Evolutionary conservation across 2,888 invertebrate species (phyloP), one percentile per base, ranked within the genome.

Genomic region (Tinea trinotella): DNA sequence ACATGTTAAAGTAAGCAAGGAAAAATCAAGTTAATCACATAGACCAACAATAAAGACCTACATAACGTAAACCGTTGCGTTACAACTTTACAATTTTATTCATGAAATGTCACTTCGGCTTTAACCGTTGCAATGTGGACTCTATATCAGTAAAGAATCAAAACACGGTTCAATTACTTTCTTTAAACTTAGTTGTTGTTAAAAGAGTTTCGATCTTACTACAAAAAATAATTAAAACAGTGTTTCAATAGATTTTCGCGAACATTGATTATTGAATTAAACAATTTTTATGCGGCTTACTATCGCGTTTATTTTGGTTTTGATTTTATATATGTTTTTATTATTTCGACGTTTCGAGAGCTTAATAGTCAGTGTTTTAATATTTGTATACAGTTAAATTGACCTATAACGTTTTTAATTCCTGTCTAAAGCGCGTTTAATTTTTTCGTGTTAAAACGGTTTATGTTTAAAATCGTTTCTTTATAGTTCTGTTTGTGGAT

Each of bases 21-120:
- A 5, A 17, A 46, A 46, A 46, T n/a, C 24, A n/a, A 50, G 50
- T 50, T 50, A 50, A 50, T 50, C 24, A 50, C 50, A 50, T n/a
- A 50, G 9, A 12, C 24, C 24, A 50, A 48, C 48, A 48, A 24
- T 19, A 17, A 18, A 7, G 19, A 40, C 46, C 46, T 46, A 46
- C 46, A 19, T 46, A 17, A 46, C 2, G 19, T 6, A 46, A 46
- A 46, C 46, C 3, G 46, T 46, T 40, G 17, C 17, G 13, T 40
- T 40, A n/a, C 46, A 46, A 9, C 2, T 13, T 40, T 46, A 46
- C 18, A 46, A 46, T 13, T 15, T 40, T 4, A 40, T 19, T 7
- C 19, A 46, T 19, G 19, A 15, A 46, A n/a, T 46, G 18, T 46
- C 46, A 46, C 19, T 46, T 19, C 15, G 17, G 6, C 46, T 18